Conservation (phyloP, 2,888 invertebrate genomes). For the Carcina quercana region DNA sequence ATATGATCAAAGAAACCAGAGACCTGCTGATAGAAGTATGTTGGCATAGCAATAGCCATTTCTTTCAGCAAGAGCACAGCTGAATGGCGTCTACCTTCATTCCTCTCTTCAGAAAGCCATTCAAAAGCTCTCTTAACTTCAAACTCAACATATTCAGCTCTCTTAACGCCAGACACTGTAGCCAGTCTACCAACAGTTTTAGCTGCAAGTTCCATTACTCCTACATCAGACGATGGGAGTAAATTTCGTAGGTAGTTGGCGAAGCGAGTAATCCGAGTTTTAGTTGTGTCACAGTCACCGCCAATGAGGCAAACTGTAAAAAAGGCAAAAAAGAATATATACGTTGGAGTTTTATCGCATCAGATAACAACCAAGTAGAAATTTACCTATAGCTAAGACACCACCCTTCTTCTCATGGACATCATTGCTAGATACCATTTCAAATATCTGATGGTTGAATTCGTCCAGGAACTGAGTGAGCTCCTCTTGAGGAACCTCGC, state of each 20-base stretch:
- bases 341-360: background rate
- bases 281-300: slow-evolving; percentile 94
- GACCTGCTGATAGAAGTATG: slow-evolving; percentile 97
- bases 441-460: slow-evolving; percentile 95
- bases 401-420: slow-evolving; percentile 97
- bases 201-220: slow-evolving; percentile 96
- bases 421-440: slow-evolving; percentile 96
- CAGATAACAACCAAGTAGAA: background rate
- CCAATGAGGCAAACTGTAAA: slow-evolving; percentile 91
- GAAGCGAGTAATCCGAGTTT: slow-evolving; percentile 92
- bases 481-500: slow-evolving; percentile 93
- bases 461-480: slow-evolving; percentile 93
- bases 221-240: slow-evolving; percentile 91
- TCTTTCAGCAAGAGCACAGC: slow-evolving; percentile 95
- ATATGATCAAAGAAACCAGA: slow-evolving; percentile 95
- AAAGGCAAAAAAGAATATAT: too few species aligned
- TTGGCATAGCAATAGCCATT: slow-evolving; percentile 95
- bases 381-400: slow-evolving; percentile 89
- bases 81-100: slow-evolving; percentile 93
- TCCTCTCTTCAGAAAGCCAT: slow-evolving; percentile 92
- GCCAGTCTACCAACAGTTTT: slow-evolving; percentile 96
- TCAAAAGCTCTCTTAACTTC: slow-evolving; percentile 97
- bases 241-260: slow-evolving; percentile 94
- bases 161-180: slow-evolving; percentile 92
- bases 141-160: slow-evolving; percentile 98